These are phyloP conservation scores for Ailurus styani DNA, from an alignment of 2,113 vertebrate genomes.

Conservation along the genomic window DNA sequence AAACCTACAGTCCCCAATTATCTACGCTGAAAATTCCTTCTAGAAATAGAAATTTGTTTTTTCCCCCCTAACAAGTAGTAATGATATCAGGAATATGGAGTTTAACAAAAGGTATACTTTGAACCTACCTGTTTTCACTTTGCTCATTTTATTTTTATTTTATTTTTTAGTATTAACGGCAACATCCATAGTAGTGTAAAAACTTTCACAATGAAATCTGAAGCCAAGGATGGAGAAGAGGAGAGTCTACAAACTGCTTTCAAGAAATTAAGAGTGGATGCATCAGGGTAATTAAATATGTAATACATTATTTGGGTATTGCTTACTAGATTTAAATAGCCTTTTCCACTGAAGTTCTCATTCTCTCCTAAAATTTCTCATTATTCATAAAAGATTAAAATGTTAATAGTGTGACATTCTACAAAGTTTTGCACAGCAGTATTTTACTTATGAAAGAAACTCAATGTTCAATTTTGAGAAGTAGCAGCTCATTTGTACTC, in stretches of 20 bases:
- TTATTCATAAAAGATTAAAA: not conserved
- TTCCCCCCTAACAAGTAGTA: not conserved
- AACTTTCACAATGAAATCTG: slow-evolving; percentile 89
- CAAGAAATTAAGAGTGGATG: slow-evolving; percentile 96
- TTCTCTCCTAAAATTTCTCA: slow-evolving; percentile 26
- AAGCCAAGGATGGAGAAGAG: slow-evolving; percentile 93
- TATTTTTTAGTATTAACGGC: slow-evolving; percentile 70
- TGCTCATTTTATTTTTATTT: slow-evolving; percentile 44
- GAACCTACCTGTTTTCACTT: slow-evolving; percentile 36
- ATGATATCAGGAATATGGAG: not conserved
- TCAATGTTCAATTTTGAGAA: slow-evolving; percentile 40
- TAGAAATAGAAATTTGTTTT: slow-evolving; percentile 4
- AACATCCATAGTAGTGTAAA: slow-evolving; percentile 67
- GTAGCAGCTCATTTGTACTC: not conserved
- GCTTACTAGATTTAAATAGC: not conserved
- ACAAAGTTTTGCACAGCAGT: not conserved
- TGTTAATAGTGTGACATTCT: not conserved
- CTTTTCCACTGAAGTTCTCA: not conserved
- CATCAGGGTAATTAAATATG: slow-evolving; percentile 86
- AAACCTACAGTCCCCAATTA: not conserved
- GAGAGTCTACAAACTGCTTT: slow-evolving; percentile 97
- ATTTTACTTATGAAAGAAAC: slow-evolving; percentile 22
- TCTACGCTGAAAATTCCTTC: not conserved
- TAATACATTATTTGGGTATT: not conserved
- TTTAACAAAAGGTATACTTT: slow-evolving; percentile 36